Conservation (phyloP, 2,113 vertebrate species). For the Sinocyclocheilus rhinocerous region DNA sequence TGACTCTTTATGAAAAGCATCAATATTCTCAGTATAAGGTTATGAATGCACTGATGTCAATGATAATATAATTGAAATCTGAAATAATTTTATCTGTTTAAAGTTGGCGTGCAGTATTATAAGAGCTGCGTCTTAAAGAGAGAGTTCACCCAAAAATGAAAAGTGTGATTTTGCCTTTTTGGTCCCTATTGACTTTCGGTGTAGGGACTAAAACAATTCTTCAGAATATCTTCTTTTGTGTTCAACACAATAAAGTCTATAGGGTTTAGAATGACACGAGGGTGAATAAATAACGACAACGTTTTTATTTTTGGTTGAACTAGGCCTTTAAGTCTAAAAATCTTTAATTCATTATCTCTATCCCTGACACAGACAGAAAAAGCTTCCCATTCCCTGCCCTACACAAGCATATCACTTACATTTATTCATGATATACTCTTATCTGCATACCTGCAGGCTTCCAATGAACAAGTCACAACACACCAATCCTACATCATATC, state of each 20-base stretch:
- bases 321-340: neutral
- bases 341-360: neutral
- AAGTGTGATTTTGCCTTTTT: no score
- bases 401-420: neutral
- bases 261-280: neutral
- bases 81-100: no score
- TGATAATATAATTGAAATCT: neutral
- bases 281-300: neutral
- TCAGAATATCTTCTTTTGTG: neutral
- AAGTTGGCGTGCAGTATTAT: no score
- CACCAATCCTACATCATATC: neutral
- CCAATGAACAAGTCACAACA: neutral
- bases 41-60: neutral
- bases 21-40: neutral
- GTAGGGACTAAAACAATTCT: neutral
- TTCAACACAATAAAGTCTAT: neutral
- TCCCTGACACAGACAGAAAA: neutral
- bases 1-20: neutral
- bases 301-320: neutral
- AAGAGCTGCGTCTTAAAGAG: no score
- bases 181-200: neutral
- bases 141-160: no score
- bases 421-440: neutral
- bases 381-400: neutral
- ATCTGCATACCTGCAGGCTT: neutral